phyloP scores from a whole-genome alignment of 2,888 invertebrate genomes.

The Drosophila austrosaltans region DNA sequence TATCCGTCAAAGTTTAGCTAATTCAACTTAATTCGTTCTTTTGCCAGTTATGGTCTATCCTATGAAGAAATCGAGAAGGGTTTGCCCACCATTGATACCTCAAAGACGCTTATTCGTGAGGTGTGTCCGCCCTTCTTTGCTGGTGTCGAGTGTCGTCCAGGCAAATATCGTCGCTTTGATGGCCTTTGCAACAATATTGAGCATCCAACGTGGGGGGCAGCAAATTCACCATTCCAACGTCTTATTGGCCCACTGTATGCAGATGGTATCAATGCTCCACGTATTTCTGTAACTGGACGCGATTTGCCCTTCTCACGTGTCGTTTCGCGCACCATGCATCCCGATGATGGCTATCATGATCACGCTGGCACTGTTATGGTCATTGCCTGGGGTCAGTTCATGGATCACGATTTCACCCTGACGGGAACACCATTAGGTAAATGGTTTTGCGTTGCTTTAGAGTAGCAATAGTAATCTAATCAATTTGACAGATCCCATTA shows the following conservation, averaged over 20 bases:
- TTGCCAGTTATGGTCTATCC: conserved; percentile 90
- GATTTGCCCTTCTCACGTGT: conserved; percentile 92
- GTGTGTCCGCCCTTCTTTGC: conserved; percentile 94
- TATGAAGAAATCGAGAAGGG: conserved; percentile 95
- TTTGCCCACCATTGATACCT: conserved; percentile 93
- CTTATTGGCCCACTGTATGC: conserved; percentile 90
- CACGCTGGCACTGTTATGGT: conserved; percentile 97
- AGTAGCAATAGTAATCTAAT: conserved; percentile 7
- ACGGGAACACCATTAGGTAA: conserved; percentile 94
- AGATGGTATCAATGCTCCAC: conserved; percentile 93
- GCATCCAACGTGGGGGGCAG: conserved; percentile 95
- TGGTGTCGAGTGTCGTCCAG: conserved; percentile 93
- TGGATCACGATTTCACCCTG: conserved; percentile 96
- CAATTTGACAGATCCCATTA: conserved; percentile 88
- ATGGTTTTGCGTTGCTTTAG: conserved; percentile 42
- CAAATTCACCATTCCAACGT: conserved; percentile 93
- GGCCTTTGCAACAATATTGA: conserved; percentile 95
- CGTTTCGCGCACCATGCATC: conserved; percentile 95
- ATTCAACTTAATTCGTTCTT: conserved; percentile 30
- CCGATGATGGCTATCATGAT: conserved; percentile 96
- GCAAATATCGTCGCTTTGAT: conserved; percentile 93
- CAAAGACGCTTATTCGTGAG: conserved; percentile 92
- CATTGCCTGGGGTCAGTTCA: conserved; percentile 95
- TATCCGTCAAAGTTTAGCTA: conserved; percentile 44
- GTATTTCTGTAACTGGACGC: conserved; percentile 90